Percentiles rank a stretch among this genome's conserved stretches.
phyloP scores from a whole-genome alignment of 2,888 invertebrate genomes.

The Bursaphelenchus okinawaensis region DNA sequence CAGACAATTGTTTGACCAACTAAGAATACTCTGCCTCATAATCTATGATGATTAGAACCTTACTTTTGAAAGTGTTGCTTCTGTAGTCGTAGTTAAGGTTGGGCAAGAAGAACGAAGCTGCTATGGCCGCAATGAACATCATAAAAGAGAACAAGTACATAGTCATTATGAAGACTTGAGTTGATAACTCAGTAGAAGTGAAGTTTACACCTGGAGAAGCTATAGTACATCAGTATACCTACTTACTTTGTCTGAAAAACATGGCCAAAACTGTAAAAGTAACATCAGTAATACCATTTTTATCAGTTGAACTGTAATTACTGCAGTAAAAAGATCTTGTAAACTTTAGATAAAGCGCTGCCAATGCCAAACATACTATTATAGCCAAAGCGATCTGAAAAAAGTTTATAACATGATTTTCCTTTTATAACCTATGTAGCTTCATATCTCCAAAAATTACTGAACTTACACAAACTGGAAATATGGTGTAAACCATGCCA shows the following conservation, averaged over 20 bases:
- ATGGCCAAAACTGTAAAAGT: not conserved
- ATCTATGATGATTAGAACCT: too few species aligned
- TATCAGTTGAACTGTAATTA: too few species aligned
- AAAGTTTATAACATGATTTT: too few species aligned
- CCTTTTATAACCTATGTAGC: too few species aligned
- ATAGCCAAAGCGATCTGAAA: not conserved
- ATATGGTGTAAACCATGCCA: not conserved
- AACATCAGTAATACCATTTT: too few species aligned
- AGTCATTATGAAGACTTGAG: not conserved
- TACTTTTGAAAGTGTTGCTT: not conserved
- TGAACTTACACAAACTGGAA: not conserved
- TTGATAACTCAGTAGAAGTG: not conserved
- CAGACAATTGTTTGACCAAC: not conserved
- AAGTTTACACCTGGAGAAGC: not conserved
- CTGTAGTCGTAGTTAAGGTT: not conserved
- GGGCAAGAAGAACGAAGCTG: not conserved
- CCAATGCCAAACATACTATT: not conserved
- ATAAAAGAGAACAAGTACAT: not conserved
- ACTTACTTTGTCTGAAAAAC: not conserved
- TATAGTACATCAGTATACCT: too few species aligned
- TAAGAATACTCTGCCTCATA: too few species aligned
- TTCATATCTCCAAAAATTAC: too few species aligned
- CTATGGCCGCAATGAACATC: not conserved
- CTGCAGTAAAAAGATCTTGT: too few species aligned
- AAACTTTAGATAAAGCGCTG: too few species aligned